Base-by-base conservation (phyloP, 2,113 vertebrate genomes). In the Rhegmatorhina hoffmannsi region DNA sequence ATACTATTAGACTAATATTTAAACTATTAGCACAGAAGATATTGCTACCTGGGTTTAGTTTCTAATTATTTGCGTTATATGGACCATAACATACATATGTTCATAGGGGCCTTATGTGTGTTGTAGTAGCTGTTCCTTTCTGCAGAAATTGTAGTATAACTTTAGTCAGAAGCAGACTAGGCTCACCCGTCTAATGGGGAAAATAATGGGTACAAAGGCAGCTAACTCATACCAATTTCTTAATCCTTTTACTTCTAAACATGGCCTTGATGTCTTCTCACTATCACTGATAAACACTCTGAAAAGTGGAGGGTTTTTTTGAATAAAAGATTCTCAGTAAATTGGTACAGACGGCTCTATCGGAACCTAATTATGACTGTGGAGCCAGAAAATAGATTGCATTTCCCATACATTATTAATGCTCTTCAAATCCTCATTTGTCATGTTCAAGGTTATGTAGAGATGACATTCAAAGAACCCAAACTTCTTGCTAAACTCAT, bases 321-420 rank as follows among this genome's bases (percentile, higher is more conserved):
- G 80, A 92, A 78, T 68, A 92, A 75, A 91, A 86, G 33, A 84
- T 93, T 95, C 80, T 92, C 50, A 46, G 90, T 87, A 95, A 97
- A 96, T 97, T 96, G 94, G 76, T 95, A 86, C 70, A 92, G 94
- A 95, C 89, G 62, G 89, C 92, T 92, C 92, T 95, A 95, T 97
- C 96, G 97, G 96, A 97, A 97, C 92, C 89, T 96, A 96, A 97
- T 97, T 96, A 97, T 83, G 77, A 85, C 90, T 89, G 90, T 95
- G 89, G 84, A 97, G 94, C 64, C 81, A 36, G 96, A 95, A 96
- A 97, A 97, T 95, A 96, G 92, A 96, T 97, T 97, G 94, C 95
- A 95, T 96, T 97, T 96, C 83, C 95, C 90, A 93, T 96, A 94
- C 90, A 96, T 97, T 97, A 96, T 97, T 96, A 97, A 97, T 96